Evolutionary conservation across 1,140 invertebrate species (phyloP).

Genomic region (Papilio dardanus): DNA sequence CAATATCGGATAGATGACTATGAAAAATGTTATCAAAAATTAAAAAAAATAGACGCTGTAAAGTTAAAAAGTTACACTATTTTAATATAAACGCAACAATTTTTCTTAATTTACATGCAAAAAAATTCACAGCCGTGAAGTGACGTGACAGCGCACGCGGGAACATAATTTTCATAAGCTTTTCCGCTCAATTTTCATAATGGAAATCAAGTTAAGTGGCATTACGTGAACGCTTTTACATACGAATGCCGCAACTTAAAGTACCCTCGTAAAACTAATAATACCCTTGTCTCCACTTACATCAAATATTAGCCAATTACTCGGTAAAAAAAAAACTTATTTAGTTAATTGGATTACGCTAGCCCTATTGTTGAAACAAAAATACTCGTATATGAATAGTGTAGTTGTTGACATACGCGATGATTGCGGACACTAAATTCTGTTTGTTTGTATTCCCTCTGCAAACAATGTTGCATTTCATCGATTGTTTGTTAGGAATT

Average conservation of each 20-base stretch:
- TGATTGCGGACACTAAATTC: not conserved
- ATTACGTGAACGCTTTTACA: conserved; percentile 19
- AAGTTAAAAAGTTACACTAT: not conserved
- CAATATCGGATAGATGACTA: not conserved
- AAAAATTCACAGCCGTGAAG: conserved; percentile 8
- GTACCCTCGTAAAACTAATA: conserved; percentile 20
- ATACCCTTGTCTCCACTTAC: conserved; percentile 15
- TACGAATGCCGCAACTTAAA: not conserved
- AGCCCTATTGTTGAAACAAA: not conserved
- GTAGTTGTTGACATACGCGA: not conserved
- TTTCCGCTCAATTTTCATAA: conserved; percentile 24
- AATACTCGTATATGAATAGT: not conserved
- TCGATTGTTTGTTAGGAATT: not conserved
- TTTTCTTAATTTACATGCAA: conserved; percentile 4
- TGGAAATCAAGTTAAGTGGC: conserved; percentile 12
- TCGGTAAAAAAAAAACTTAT: not conserved
- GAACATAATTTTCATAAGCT: conserved; percentile 19
- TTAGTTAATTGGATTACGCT: not conserved
- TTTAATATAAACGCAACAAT: not conserved
- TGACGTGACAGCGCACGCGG: conserved; percentile 9
- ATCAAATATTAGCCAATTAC: conserved; percentile 1
- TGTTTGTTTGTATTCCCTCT: not conserved
- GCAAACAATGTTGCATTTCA: not conserved
- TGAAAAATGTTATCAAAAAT: not conserved
- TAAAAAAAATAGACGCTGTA: not conserved